These are phyloP conservation scores for Zoanthus sociatus DNA, from an alignment of 92 coral and sea anemone species.

Conservation along the genomic window DNA sequence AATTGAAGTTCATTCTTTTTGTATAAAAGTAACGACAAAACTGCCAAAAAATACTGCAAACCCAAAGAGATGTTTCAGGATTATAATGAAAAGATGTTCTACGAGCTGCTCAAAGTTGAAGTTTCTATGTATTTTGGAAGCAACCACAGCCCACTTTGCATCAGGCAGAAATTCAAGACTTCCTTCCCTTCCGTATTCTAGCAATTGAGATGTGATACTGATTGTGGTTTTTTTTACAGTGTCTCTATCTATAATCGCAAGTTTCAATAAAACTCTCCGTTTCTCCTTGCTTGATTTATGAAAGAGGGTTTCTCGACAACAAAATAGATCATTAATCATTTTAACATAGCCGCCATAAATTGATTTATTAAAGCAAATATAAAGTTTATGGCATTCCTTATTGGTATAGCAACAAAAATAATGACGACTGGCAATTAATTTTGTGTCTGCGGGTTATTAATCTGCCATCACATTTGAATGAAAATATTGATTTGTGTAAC, in stretches of 20 bases:
- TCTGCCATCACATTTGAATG: no score
- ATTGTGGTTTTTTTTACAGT: slow-evolving; percentile 7
- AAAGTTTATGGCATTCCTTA: no score
- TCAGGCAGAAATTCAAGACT: background rate
- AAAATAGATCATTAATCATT: no score
- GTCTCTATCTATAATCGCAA: background rate
- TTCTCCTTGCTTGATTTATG: no score
- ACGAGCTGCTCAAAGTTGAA: background rate
- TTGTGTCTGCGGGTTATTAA: no score
- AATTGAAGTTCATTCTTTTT: background rate
- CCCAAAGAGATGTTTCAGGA: no score
- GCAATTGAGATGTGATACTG: background rate
- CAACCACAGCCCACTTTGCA: background rate
- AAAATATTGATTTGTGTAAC: no score
- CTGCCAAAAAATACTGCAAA: background rate
- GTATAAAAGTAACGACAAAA: background rate
- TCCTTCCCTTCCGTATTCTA: slow-evolving; percentile 22
- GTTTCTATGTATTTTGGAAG: background rate
- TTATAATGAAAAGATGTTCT: background rate
- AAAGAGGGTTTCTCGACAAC: no score
- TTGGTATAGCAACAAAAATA: no score
- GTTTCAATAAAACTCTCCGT: background rate
- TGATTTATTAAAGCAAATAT: no score
- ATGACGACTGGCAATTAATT: no score
- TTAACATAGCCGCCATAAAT: no score